These are phyloP conservation scores for Cebus imitator DNA, from an alignment of 2,113 vertebrate species.

Conservation along the genomic window DNA sequence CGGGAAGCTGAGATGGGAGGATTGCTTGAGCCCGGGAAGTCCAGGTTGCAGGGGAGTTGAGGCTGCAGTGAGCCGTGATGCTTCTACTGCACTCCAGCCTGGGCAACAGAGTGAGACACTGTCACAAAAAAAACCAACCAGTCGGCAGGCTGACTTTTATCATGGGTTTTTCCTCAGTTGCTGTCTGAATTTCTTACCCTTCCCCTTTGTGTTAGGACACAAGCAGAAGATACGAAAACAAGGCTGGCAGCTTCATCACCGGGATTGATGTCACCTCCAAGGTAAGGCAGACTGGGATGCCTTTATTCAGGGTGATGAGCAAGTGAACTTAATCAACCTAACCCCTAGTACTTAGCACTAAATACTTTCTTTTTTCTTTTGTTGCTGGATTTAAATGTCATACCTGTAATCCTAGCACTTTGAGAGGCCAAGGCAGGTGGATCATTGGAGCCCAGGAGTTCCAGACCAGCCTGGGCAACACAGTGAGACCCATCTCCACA, in stretches of 20 bases:
- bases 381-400: neutral
- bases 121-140: too few relatives aligned
- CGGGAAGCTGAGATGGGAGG: too few relatives aligned
- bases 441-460: too few relatives aligned
- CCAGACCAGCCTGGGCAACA: too few relatives aligned
- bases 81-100: too few relatives aligned
- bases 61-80: too few relatives aligned
- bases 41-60: too few relatives aligned
- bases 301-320: constrained; percentile 46
- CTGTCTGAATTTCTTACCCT: constrained; percentile 44
- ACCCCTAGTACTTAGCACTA: neutral
- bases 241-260: constrained; percentile 97
- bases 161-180: neutral
- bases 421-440: too few relatives aligned
- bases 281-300: constrained; percentile 82
- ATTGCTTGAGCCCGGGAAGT: too few relatives aligned
- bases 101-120: too few relatives aligned
- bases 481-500: too few relatives aligned
- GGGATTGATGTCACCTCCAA: constrained; percentile 98
- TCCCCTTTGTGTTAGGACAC: constrained; percentile 89
- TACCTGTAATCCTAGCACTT: too few relatives aligned
- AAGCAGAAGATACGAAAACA: constrained; percentile 96
- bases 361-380: constrained; percentile 30
- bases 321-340: neutral
- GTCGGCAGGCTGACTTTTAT: neutral